Percentiles rank a stretch among this genome's conserved stretches.
Conservation (phyloP, 2,113 vertebrate genomes). For the Conger conger region DNA sequence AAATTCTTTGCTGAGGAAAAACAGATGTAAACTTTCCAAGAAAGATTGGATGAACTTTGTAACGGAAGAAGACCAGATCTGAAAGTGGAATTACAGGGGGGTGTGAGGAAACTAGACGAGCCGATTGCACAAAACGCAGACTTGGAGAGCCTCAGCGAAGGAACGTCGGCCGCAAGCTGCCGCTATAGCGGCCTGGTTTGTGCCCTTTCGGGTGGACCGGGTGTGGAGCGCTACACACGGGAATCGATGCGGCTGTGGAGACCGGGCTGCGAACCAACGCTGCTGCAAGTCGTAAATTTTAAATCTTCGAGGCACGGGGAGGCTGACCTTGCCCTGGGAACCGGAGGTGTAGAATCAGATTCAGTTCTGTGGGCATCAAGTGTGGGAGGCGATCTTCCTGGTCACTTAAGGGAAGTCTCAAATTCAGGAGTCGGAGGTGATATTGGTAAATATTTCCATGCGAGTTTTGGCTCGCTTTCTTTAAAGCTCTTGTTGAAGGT, state of each 20-base stretch:
- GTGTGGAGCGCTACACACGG: not conserved
- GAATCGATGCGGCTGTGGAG: not conserved
- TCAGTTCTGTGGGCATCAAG: not conserved
- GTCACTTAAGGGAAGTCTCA: no score
- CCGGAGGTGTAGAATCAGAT: not conserved
- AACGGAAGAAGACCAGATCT: not conserved
- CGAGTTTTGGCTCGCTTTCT: not conserved
- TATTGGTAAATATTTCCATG: no score
- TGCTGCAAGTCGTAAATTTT: not conserved
- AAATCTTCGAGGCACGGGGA: not conserved
- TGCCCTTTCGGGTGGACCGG: not conserved
- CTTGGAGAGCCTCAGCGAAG: not conserved
- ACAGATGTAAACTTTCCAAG: constrained; percentile 28
- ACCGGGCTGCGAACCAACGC: not conserved
- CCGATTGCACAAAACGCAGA: not conserved
- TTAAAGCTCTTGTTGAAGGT: not conserved
- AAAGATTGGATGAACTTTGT: not conserved
- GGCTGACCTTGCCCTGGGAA: not conserved
- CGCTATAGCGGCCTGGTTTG: not conserved
- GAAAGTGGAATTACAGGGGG: not conserved
- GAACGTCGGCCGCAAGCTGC: not conserved
- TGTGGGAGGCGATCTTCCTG: no score
- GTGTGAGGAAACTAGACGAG: not conserved
- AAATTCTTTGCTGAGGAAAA: constrained; percentile 69
- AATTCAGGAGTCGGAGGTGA: no score